Conservation (phyloP, 2,797 vertebrate species). For the Saxicola maurus region DNA sequence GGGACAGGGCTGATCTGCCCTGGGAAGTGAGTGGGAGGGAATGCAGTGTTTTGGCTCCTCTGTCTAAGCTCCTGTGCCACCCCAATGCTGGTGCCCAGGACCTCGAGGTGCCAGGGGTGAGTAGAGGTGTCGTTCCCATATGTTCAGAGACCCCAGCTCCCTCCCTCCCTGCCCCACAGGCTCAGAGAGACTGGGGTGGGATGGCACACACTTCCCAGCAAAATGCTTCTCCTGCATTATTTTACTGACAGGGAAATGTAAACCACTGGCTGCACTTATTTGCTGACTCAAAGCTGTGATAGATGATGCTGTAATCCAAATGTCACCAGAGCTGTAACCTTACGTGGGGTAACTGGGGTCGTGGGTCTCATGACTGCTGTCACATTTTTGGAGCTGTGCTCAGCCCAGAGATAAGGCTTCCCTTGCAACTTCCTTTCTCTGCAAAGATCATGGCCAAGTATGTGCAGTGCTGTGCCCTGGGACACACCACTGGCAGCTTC, state of each 20-base stretch:
- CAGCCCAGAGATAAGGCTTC: background rate
- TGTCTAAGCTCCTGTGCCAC: fast-evolving
- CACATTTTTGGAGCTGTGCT: slow-evolving; percentile 28
- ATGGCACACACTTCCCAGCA: fast-evolving
- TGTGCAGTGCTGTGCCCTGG: fast-evolving
- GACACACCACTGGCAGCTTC: background rate
- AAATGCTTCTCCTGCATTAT: background rate
- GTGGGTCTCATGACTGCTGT: background rate
- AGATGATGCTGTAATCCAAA: slow-evolving; percentile 15
- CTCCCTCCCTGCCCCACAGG: background rate
- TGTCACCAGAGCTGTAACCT: background rate
- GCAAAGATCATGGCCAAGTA: background rate
- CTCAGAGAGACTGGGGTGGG: background rate
- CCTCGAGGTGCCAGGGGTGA: background rate
- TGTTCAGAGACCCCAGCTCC: background rate
- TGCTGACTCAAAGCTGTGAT: background rate
- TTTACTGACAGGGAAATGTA: background rate
- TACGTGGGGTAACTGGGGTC: background rate
- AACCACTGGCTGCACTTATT: background rate
- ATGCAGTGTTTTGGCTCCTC: background rate
- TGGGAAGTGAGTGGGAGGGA: slow-evolving; percentile 40
- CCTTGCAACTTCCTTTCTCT: background rate
- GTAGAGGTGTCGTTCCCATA: fast-evolving
- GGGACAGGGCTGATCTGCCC: background rate
- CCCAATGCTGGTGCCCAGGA: fast-evolving